Conservation (phyloP, 2,888 invertebrate species). For the Meta bourneti region DNA sequence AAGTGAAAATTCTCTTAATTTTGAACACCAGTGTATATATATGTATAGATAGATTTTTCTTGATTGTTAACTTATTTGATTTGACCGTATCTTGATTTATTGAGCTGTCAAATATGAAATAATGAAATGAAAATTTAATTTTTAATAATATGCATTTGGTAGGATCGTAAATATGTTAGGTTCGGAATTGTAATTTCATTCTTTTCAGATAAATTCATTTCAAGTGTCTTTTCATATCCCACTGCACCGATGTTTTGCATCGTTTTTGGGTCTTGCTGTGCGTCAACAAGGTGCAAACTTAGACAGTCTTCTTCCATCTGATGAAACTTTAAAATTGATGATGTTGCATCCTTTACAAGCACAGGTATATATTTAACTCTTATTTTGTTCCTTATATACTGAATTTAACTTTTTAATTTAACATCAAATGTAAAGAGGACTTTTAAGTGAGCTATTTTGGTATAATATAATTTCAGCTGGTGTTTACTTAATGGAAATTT, state of each 20-base stretch:
- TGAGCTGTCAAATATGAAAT: not conserved
- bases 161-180: too few species aligned
- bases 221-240: slow-evolving; percentile 98
- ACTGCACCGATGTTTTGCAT: slow-evolving; percentile 95
- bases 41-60: too few species aligned
- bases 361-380: slow-evolving; percentile 85
- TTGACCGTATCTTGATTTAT: not conserved
- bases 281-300: slow-evolving; percentile 87
- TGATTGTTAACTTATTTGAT: not conserved
- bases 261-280: slow-evolving; percentile 91
- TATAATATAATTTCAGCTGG: not conserved
- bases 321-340: slow-evolving; percentile 88
- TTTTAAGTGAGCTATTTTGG: not conserved
- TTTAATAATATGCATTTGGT: not conserved
- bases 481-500: too few species aligned
- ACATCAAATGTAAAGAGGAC: not conserved
- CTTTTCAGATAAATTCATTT: slow-evolving; percentile 78
- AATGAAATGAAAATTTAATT: not conserved
- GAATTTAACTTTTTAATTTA: not conserved
- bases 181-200: too few species aligned
- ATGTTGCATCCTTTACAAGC: slow-evolving; percentile 95
- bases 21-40: too few species aligned
- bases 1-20: too few species aligned
- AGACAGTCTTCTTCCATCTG: slow-evolving; percentile 89
- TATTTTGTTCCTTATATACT: slow-evolving; percentile 77